These are phyloP conservation scores for Mycetomoellerius zeteki DNA, from an alignment of 1,140 invertebrate genomes.

Conservation along the genomic window DNA sequence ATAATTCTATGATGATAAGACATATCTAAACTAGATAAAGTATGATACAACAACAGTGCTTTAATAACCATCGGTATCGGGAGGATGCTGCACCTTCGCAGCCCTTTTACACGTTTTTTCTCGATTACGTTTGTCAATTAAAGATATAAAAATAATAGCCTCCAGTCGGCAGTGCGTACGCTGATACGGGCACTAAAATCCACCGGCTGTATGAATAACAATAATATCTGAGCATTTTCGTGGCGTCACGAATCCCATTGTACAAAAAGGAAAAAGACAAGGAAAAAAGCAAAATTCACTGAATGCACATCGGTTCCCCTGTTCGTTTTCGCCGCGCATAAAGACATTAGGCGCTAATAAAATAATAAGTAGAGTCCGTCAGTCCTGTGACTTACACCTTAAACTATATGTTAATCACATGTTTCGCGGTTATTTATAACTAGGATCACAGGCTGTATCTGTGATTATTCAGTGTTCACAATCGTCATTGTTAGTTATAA, in stretches of 20 bases:
- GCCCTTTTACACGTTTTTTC: slow-evolving; percentile 45
- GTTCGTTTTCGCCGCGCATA: slow-evolving; percentile 63
- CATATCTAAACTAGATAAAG: slow-evolving; percentile 69
- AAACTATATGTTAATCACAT: slow-evolving; percentile 75
- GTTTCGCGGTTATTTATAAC: slow-evolving; percentile 63
- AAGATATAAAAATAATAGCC: slow-evolving; percentile 85
- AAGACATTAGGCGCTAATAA: slow-evolving; percentile 78
- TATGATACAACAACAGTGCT: slow-evolving; percentile 75
- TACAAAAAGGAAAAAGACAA: slow-evolving; percentile 53
- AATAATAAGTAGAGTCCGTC: slow-evolving; percentile 82
- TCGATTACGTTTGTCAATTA: slow-evolving; percentile 73
- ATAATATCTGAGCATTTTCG: slow-evolving; percentile 81
- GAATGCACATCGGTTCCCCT: slow-evolving; percentile 13
- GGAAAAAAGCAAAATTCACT: slow-evolving; percentile 51
- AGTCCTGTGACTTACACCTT: slow-evolving; percentile 81
- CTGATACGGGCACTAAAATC: slow-evolving; percentile 66
- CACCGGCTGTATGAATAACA: slow-evolving; percentile 73
- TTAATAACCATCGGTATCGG: slow-evolving; percentile 57
- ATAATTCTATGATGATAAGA: slow-evolving; percentile 50
- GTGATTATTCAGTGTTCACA: slow-evolving; percentile 72
- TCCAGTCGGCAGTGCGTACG: slow-evolving; percentile 75
- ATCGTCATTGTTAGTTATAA: slow-evolving; percentile 68
- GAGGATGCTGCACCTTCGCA: slow-evolving; percentile 69
- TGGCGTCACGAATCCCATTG: slow-evolving; percentile 45
- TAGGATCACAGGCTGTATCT: slow-evolving; percentile 75